Evolutionary conservation across 1,140 invertebrate species (phyloP), one percentile per base, ranked within the genome.

Genomic region (Ylistrum balloti): DNA sequence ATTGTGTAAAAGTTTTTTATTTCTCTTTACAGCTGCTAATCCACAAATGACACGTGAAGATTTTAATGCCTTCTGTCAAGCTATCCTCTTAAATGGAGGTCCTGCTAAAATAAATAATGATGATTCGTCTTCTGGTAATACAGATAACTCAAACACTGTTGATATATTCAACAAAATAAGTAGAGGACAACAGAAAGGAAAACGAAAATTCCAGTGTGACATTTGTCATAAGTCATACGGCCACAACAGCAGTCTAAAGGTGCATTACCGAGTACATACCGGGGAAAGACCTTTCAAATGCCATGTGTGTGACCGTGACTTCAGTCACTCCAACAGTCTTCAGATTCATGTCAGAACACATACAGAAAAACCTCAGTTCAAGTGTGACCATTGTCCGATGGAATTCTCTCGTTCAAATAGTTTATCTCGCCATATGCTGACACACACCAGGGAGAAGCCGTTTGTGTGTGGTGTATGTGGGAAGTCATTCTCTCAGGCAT

Each of bases 271-370:
- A 17, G 56, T 74, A 28, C 88, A 85, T 33, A 86, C n/a, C 33
- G 28, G 34, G 32, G 35, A 86, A 28, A 89, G 33, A 34, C 28
- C 86, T 9, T 88, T 88, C 32, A 33, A 88, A 20, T 90, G 89
- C 45, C 33, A 90, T n/a, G 41, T 90, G 32, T 90, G 89, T 85
- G 86, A 38, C 33, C 48, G 33, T 32, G 88, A 33, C 13, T 89
- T 45, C 34, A 41, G 22, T 10, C 48, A 41, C 35, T 33, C 22
- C n/a, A 41, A 38, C 13, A 89, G 41, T 33, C 33, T 89, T 1
- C 28, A 41, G 33, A 35, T 85, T 10, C 88, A 89, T n/a, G 32
- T 17, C 20, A 34, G 33, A 17, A 32, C 86, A 32, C 88, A 89
- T 33, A 33, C 74, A 45, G 88, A 85, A 17, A 85, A 89, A 74